Evolutionary conservation across 2,113 vertebrate species (phyloP).

Genomic region (Tursiops truncatus): DNA sequence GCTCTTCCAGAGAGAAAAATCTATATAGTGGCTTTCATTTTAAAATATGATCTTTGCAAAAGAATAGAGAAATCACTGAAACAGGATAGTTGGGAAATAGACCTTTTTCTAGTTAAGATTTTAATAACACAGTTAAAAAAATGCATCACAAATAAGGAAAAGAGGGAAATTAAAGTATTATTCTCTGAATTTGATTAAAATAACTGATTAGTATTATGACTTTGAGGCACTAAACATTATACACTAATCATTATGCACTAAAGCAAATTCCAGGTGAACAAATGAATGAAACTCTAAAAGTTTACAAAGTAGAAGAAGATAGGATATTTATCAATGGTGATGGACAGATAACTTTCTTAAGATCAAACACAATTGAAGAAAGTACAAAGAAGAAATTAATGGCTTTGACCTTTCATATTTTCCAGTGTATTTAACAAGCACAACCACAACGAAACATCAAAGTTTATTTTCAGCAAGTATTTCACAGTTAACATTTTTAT

Average conservation of each 20-base stretch:
- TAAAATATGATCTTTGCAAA: not conserved
- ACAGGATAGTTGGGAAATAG: not conserved
- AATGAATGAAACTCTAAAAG: constrained; percentile 29
- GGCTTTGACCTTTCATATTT: constrained; percentile 19
- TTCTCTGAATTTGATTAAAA: constrained; percentile 37
- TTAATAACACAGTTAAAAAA: not conserved
- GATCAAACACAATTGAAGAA: not conserved
- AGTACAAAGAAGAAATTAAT: not conserved
- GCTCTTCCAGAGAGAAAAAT: constrained; percentile 7
- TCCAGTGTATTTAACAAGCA: not conserved
- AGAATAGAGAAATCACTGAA: constrained; percentile 9
- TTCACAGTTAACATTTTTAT: not conserved
- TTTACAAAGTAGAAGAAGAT: not conserved
- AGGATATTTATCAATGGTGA: not conserved
- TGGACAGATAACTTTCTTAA: not conserved
- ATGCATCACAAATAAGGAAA: not conserved
- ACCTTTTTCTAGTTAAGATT: not conserved
- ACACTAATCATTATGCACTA: not conserved
- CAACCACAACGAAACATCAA: not conserved
- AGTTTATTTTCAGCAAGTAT: constrained; percentile 34
- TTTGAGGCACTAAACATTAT: not conserved
- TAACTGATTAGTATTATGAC: not conserved
- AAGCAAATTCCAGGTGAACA: not conserved
- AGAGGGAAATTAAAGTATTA: not conserved
- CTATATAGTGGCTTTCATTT: constrained; percentile 8